These are phyloP conservation scores for Protula sp. DNA, from an alignment of 2,888 invertebrate species.

Conservation along the genomic window DNA sequence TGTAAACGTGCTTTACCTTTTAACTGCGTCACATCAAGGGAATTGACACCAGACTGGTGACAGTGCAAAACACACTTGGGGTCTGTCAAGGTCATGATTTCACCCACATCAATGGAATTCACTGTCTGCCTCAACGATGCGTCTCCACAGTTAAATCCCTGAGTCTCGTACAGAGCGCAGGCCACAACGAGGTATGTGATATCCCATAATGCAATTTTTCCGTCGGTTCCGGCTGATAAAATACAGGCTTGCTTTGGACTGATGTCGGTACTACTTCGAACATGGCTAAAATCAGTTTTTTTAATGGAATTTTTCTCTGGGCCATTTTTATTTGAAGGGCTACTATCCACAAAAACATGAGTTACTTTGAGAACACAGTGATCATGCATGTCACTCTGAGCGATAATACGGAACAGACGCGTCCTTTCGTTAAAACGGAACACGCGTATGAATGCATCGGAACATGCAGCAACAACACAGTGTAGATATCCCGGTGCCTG, in stretches of 20 bases:
- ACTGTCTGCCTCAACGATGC: neutral
- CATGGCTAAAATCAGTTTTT: neutral
- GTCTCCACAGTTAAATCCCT: neutral
- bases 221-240: slow-evolving; percentile 68
- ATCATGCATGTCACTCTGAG: slow-evolving; percentile 56
- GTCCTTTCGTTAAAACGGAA: slow-evolving; percentile 23
- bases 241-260: slow-evolving; percentile 38
- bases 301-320: too few relatives aligned
- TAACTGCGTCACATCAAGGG: slow-evolving; percentile 57
- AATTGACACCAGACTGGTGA: slow-evolving; percentile 76
- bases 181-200: slow-evolving; percentile 39
- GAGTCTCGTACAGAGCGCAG: neutral
- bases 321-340: too few relatives aligned
- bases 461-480: slow-evolving; percentile 64
- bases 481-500: neutral
- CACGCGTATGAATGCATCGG: slow-evolving; percentile 64
- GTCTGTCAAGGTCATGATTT: neutral
- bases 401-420: slow-evolving; percentile 28
- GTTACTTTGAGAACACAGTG: slow-evolving; percentile 68
- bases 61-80: slow-evolving; percentile 29
- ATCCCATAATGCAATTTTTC: slow-evolving; percentile 67
- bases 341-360: slow-evolving; percentile 42
- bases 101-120: neutral
- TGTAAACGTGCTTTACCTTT: slow-evolving; percentile 35
- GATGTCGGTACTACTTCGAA: neutral